Conservation (phyloP, 2,888 invertebrate species). For the Phragmatobia fuliginosa region DNA sequence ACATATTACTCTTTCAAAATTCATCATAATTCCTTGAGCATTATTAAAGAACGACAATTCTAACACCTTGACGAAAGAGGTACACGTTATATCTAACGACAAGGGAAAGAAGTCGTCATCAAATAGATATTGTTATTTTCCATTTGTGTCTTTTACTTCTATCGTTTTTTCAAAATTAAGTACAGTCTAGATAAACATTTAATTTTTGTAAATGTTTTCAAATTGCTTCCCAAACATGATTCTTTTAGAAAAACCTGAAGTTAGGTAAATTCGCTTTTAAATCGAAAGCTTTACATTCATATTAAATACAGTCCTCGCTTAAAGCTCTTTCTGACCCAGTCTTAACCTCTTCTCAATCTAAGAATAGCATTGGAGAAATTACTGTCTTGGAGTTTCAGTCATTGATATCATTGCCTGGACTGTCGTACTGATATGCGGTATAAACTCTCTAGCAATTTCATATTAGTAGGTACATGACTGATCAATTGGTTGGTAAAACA, state of each 20-base stretch:
- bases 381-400: background rate
- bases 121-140: background rate
- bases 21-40: background rate
- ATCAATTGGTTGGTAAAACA: background rate
- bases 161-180: no score
- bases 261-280: background rate
- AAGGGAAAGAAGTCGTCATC: background rate
- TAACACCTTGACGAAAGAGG: background rate
- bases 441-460: no score
- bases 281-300: background rate
- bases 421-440: no score
- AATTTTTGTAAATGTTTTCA: background rate
- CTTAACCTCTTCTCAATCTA: constrained; percentile 4
- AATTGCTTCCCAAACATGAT: background rate
- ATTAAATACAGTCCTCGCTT: background rate
- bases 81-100: background rate
- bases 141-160: no score
- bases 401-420: background rate
- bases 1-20: no score
- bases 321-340: background rate
- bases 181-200: background rate
- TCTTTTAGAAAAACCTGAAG: background rate
- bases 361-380: background rate
- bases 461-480: background rate
- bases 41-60: background rate